These are phyloP conservation scores for Lepus oiostolus DNA, from an alignment of 2,797 vertebrate species.

Conservation along the genomic window DNA sequence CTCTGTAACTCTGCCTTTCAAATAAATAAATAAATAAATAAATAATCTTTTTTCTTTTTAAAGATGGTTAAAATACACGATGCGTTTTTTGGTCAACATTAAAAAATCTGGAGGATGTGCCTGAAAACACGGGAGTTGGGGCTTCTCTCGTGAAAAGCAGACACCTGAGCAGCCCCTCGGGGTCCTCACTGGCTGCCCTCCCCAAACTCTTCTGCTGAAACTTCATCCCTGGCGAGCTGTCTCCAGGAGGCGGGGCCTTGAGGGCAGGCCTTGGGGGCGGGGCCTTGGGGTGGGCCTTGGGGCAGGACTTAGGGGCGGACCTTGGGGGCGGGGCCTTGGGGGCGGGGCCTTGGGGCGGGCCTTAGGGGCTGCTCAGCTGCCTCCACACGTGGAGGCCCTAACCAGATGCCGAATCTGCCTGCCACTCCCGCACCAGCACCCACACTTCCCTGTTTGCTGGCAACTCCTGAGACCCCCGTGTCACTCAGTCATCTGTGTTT, in stretches of 20 bases:
- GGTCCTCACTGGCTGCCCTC: background rate
- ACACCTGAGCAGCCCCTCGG: background rate
- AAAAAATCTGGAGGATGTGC: conserved; percentile 74
- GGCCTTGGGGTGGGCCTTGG: background rate
- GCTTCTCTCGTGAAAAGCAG: conserved; percentile 50
- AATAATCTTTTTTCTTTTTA: background rate
- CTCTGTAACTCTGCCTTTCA: too few species aligned
- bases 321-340: background rate
- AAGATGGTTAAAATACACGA: too few species aligned
- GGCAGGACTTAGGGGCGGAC: too few species aligned
- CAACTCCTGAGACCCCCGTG: too few species aligned
- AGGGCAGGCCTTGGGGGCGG: too few species aligned
- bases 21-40: too few species aligned
- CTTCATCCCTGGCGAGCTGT: too few species aligned
- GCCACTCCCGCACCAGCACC: too few species aligned
- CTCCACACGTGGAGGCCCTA: background rate
- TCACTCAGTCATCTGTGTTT: background rate
- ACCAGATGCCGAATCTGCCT: background rate
- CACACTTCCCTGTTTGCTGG: too few species aligned
- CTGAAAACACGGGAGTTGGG: conserved; percentile 48
- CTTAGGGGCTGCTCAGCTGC: background rate
- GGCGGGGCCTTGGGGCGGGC: background rate
- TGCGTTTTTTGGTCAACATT: background rate
- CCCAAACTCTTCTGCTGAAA: too few species aligned
- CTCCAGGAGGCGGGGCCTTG: background rate